These are phyloP conservation scores for Dilophus febrilis DNA, from an alignment of 2,888 invertebrate genomes.

Conservation along the genomic window DNA sequence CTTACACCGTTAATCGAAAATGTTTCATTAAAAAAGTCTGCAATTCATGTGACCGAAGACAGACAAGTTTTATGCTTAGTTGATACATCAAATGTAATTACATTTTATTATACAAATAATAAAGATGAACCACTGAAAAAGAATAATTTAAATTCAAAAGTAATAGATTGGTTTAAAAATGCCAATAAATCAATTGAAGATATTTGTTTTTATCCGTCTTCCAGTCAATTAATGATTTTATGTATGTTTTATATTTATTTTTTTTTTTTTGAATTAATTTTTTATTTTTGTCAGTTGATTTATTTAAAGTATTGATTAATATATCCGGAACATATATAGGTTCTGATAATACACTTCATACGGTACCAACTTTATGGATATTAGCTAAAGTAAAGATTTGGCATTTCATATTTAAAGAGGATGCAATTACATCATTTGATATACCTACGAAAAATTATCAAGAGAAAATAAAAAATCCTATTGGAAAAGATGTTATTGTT, in stretches of 20 bases:
- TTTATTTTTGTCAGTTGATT: too few species aligned
- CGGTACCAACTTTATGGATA: conserved; percentile 25
- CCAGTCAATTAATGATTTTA: conserved; percentile 35
- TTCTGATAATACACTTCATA: conserved; percentile 30
- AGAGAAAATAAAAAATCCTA: too few species aligned
- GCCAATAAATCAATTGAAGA: conserved; percentile 37
- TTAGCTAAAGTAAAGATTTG: conserved; percentile 7
- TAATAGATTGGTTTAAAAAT: conserved; percentile 27
- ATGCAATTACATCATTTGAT: conserved; percentile 28
- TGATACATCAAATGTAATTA: conserved; percentile 27
- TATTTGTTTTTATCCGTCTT: conserved; percentile 70
- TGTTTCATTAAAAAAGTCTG: conserved; percentile 26
- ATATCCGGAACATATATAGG: too few species aligned
- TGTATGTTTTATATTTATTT: conserved; percentile 20
- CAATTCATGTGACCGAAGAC: conserved; percentile 23
- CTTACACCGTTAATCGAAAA: conserved; percentile 26
- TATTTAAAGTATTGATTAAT: too few species aligned
- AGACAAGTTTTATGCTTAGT: conserved; percentile 27
- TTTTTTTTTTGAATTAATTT: conserved; percentile 1
- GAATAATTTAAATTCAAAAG: conserved; percentile 13
- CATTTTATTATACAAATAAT: conserved; percentile 24
- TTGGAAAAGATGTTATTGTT: too few species aligned
- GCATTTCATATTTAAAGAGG: conserved; percentile 19
- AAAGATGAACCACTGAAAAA: conserved; percentile 6
- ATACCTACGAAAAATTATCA: too few species aligned